Evolutionary conservation across 2,797 vertebrate genomes (phyloP).

Genomic region (Lycodopsis pacificus): DNA sequence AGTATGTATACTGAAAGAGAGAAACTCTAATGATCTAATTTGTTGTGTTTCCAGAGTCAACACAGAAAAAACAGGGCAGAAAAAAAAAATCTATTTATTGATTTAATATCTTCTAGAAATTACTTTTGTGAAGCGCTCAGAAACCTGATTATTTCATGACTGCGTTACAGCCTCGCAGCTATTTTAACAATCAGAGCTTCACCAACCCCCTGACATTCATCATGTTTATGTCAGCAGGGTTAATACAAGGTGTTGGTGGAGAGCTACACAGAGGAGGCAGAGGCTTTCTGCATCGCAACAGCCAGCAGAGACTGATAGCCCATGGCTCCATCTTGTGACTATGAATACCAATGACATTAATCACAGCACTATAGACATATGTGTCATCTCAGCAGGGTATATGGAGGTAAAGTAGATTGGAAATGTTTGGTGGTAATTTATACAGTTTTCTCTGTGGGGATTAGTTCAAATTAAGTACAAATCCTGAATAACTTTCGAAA

Average conservation of each 20-base stretch:
- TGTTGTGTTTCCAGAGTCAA: background rate
- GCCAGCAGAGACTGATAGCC: background rate
- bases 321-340: background rate
- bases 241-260: background rate
- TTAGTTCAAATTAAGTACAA: background rate
- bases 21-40: background rate
- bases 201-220: background rate
- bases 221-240: background rate
- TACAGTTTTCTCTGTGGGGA: background rate
- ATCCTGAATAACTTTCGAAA: background rate
- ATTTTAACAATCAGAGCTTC: background rate
- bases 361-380: background rate
- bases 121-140: background rate
- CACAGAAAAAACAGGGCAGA: background rate
- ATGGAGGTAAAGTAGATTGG: background rate
- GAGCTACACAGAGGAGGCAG: background rate
- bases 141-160: background rate
- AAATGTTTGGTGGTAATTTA: background rate
- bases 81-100: background rate
- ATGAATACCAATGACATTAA: slow-evolving; percentile 2
- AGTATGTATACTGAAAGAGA: background rate
- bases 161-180: background rate
- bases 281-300: background rate
- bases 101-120: background rate
- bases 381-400: background rate